phyloP scores from a whole-genome alignment of 1,140 invertebrate species.

The Drosophila setifemur region DNA sequence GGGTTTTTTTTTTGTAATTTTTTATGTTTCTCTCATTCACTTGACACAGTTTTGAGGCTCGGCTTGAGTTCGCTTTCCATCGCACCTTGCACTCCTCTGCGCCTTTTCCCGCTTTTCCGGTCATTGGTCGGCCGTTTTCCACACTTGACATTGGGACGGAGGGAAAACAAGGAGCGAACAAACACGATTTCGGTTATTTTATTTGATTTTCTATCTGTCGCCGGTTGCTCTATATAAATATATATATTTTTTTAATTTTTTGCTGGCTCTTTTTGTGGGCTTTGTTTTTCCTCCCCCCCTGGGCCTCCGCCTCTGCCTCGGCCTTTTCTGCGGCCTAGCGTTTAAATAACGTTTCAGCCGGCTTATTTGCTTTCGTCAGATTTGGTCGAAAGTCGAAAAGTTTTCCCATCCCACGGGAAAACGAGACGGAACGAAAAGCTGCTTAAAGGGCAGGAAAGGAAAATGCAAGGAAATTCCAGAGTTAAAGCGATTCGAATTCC shows the following conservation, averaged over 20 bases:
- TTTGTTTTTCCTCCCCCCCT: too few relatives aligned
- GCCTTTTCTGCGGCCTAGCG: constrained; percentile 9
- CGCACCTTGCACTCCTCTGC: constrained; percentile 7
- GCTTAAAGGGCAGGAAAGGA: neutral
- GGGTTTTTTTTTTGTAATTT: constrained; percentile 4
- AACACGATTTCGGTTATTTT: constrained; percentile 6
- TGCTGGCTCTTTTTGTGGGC: too few relatives aligned
- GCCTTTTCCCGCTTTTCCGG: constrained; percentile 28
- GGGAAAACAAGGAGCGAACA: neutral
- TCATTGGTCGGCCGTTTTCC: constrained; percentile 39
- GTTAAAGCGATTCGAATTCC: neutral
- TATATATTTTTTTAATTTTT: too few relatives aligned
- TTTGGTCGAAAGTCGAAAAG: constrained; percentile 26
- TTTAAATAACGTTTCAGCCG: constrained; percentile 38
- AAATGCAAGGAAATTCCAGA: neutral
- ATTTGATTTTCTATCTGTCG: neutral
- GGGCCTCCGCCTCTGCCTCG: too few relatives aligned
- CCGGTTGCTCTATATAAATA: too few relatives aligned
- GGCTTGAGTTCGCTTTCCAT: constrained; percentile 10
- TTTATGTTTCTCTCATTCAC: constrained; percentile 35
- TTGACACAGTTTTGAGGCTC: constrained; percentile 55
- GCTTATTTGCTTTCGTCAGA: constrained; percentile 24
- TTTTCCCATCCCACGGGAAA: too few relatives aligned
- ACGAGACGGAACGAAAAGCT: too few relatives aligned
- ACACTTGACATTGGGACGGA: constrained; percentile 62